Percentiles rank a stretch among this genome's conserved stretches.
phyloP scores from a whole-genome alignment of 2,797 vertebrate species.

The Tokudaia muenninki region DNA sequence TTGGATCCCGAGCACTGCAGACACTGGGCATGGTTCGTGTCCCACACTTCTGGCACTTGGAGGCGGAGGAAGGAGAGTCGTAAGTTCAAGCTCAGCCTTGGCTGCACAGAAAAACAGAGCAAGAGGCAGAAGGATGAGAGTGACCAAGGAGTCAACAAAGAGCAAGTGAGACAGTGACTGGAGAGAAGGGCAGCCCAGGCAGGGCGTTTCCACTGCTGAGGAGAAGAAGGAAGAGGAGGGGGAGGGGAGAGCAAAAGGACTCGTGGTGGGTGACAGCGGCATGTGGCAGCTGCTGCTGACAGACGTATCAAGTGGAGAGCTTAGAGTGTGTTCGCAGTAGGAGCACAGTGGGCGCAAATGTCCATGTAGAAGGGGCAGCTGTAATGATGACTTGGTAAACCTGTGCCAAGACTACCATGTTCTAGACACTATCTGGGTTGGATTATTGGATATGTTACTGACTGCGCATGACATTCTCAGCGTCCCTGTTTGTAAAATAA shows the following conservation, averaged over 20 bases:
- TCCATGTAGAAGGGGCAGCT: background rate
- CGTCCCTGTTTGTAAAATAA: constrained; percentile 19
- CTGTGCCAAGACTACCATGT: background rate
- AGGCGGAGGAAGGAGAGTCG: background rate
- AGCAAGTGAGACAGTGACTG: background rate
- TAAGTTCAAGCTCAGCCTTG: background rate
- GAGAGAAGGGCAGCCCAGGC: background rate
- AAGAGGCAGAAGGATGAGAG: background rate
- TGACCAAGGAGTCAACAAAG: background rate
- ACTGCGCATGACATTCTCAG: background rate
- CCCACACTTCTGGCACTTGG: background rate
- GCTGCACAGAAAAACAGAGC: background rate
- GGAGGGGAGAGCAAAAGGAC: background rate
- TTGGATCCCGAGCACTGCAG: background rate
- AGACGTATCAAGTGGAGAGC: background rate
- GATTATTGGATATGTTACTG: background rate
- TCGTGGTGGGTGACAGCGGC: background rate
- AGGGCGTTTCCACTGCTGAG: background rate
- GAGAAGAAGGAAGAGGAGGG: background rate
- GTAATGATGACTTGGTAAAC: background rate
- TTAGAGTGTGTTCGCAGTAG: background rate
- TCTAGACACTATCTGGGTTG: background rate
- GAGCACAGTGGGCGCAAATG: background rate
- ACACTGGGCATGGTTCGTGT: background rate
- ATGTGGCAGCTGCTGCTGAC: background rate